Percentiles rank a stretch among this genome's conserved stretches.
Evolutionary conservation across 2,113 vertebrate species (phyloP).

Genomic region (Seriola aureovittata): DNA sequence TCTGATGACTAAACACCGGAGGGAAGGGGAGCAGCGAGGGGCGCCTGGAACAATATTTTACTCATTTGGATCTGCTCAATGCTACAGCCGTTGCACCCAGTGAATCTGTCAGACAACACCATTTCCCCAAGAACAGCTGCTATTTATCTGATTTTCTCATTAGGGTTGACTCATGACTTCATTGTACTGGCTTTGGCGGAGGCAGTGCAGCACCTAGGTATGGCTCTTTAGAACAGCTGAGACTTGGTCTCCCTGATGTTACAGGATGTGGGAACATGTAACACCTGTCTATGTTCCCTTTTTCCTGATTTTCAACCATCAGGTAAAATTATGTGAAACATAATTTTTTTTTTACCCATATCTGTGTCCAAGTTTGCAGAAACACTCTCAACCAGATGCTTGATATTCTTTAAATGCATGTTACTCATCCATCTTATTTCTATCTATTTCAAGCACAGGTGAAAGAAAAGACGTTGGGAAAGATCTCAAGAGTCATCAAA

Average conservation of each 20-base stretch:
- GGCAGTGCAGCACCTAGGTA: conserved; percentile 56
- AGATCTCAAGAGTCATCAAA: conserved; percentile 70
- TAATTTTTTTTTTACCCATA: neutral
- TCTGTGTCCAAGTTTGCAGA: neutral
- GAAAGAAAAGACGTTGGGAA: conserved; percentile 42
- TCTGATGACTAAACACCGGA: conserved; percentile 91
- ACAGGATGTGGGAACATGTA: conserved; percentile 42
- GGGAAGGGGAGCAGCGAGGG: conserved; percentile 67
- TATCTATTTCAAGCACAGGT: conserved; percentile 34
- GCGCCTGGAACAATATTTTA: conserved; percentile 91
- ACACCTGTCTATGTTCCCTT: conserved; percentile 22
- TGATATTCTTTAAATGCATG: neutral
- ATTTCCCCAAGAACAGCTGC: conserved; percentile 78
- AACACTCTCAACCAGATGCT: conserved; percentile 35
- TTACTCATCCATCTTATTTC: conserved; percentile 4
- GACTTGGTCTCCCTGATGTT: conserved; percentile 47
- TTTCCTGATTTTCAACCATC: conserved; percentile 15
- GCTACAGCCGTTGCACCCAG: conserved; percentile 85
- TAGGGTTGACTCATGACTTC: conserved; percentile 85
- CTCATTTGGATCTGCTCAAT: conserved; percentile 85
- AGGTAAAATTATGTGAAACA: conserved; percentile 8
- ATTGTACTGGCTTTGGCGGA: conserved; percentile 81
- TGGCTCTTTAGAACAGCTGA: conserved; percentile 65
- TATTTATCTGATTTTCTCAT: conserved; percentile 90
- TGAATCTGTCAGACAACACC: conserved; percentile 86